Base-by-base conservation (phyloP, 2,797 vertebrate genomes). In the Lithobates sylvaticus region DNA sequence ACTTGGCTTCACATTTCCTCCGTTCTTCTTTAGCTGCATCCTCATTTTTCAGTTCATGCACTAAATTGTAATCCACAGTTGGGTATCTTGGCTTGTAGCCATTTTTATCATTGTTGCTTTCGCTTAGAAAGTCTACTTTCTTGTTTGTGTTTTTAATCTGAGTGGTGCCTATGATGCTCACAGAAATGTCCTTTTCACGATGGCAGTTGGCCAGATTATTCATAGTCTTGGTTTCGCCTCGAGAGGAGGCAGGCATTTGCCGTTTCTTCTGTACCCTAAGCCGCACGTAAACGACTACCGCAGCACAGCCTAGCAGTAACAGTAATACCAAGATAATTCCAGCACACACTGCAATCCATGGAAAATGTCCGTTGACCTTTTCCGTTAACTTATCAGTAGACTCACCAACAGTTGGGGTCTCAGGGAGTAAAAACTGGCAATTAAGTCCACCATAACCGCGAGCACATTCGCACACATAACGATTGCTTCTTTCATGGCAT, bases 121-220 rank as follows among this genome's bases (percentile, higher is more conserved):
- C 98, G 0, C 96, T 95, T 73, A 97, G 96, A 92, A 97, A 97
- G 94, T 99, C 98, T 47, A 92, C 96, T 92, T 99, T 99, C 92
- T 99, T 99, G 91, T 99, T 99, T 54, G 96, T 99, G 93, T 99
- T 99, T 94, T 99, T 99, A 87, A 99, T 93, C 83, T 97, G 97
- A 0, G 96, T 94, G 65, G 97, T 92, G 89, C 95, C 95, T 27
- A 97, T 96, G 90, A 98, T 90, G 3, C 96, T 94, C 58, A 98
- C 91, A 0, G 95, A 95, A 89, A 97, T 91, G 91, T 97, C 98
- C 91, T 99, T 99, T 89, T 99, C 98, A 0, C 97, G 96, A 75
- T 97, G 97, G 91, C 97, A 96, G 92, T 95, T 98, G 16, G 97
- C 96, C 90, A 99, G 92, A 92, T 99, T 99, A 94, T 99, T 99